Evolutionary conservation across 2,797 vertebrate species (phyloP).

Genomic region (Nothura maculosa): DNA sequence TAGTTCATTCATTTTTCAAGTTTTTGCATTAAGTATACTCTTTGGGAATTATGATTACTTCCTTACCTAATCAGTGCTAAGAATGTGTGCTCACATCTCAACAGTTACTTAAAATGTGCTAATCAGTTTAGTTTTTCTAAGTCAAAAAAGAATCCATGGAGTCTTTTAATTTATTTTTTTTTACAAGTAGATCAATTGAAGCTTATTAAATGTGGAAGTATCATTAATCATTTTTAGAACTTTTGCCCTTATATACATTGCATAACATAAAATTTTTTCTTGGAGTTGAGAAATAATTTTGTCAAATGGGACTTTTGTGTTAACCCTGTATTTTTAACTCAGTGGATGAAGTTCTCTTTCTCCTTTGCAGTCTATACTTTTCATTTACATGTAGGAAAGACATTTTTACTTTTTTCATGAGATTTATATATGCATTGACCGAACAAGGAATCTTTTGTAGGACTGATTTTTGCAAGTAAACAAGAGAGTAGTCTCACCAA

Average conservation of each 20-base stretch:
- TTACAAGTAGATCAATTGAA: not conserved
- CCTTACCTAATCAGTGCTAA: not conserved
- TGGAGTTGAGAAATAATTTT: not conserved
- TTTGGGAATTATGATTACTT: not conserved
- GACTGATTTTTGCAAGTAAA: conserved; percentile 38
- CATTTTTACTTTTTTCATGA: conserved; percentile 54
- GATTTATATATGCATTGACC: not conserved
- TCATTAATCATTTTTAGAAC: not conserved
- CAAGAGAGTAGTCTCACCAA: not conserved
- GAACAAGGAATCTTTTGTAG: conserved; percentile 26
- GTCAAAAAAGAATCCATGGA: not conserved
- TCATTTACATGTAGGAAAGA: conserved; percentile 26
- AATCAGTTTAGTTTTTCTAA: not conserved
- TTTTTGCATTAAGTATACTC: not conserved
- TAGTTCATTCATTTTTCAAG: not conserved
- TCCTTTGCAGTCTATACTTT: conserved; percentile 25
- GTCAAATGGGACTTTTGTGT: not conserved
- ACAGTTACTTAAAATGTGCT: not conserved
- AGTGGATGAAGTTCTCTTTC: not conserved
- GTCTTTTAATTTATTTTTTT: not conserved
- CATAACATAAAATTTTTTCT: not conserved
- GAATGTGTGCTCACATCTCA: not conserved
- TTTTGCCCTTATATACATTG: not conserved
- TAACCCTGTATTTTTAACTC: not conserved
- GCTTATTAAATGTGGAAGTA: not conserved